Evolutionary conservation across 2,888 invertebrate species (phyloP).

Genomic region (Diplazon laetatorius): DNA sequence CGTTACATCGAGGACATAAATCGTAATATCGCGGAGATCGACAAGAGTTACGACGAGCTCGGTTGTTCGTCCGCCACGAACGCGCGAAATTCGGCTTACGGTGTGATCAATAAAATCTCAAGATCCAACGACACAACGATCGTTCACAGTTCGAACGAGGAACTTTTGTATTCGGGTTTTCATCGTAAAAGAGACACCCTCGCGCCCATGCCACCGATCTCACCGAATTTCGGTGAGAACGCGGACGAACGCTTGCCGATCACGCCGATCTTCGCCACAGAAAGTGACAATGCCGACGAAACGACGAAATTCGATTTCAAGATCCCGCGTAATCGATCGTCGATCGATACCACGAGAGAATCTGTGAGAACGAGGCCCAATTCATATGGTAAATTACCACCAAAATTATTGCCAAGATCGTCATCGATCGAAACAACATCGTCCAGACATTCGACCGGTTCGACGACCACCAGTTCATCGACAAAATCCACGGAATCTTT

Average conservation of each 20-base stretch:
- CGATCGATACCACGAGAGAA: constrained; percentile 23
- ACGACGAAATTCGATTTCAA: constrained; percentile 57
- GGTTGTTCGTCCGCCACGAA: constrained; percentile 67
- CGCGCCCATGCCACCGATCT: constrained; percentile 78
- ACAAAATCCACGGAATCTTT: constrained; percentile 78
- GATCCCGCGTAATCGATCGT: constrained; percentile 39
- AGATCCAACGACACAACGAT: constrained; percentile 58
- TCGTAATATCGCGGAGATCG: constrained; percentile 78
- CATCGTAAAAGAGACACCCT: constrained; percentile 73
- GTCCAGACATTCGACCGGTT: constrained; percentile 76
- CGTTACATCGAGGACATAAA: constrained; percentile 80
- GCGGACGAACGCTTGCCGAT: constrained; percentile 56
- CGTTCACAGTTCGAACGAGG: constrained; percentile 36
- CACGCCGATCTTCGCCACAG: constrained; percentile 26
- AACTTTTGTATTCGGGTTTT: constrained; percentile 67
- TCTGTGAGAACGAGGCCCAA: constrained; percentile 68
- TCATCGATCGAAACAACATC: constrained; percentile 76
- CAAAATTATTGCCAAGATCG: constrained; percentile 74
- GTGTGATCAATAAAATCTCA: constrained; percentile 73
- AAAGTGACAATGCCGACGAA: constrained; percentile 28
- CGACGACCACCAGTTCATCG: constrained; percentile 75
- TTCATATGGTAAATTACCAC: constrained; percentile 74
- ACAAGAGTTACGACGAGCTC: constrained; percentile 77
- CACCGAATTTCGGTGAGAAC: constrained; percentile 71
- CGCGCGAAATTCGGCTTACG: constrained; percentile 68